Base-by-base conservation (phyloP, 2,888 invertebrate genomes). In the Adelphocoris suturalis region DNA sequence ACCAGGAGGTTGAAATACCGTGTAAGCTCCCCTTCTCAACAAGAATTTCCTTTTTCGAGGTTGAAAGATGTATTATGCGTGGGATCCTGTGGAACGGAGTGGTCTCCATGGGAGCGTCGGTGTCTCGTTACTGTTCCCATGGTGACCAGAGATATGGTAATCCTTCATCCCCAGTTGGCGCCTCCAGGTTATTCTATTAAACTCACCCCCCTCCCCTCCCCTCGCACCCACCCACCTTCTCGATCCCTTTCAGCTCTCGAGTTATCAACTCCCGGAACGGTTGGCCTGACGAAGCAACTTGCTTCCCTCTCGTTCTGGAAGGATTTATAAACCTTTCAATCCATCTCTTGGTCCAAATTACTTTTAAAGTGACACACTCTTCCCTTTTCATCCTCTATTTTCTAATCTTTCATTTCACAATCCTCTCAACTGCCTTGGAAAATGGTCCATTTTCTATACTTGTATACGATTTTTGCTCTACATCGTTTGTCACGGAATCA, bases 161-260 rank as follows among this genome's bases (percentile, higher is more conserved):
- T 88, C 88, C 88, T 88, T 88, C 88, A 88, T 88, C 88, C 88
- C 88, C 88, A 88, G 88, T 88, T 88, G 88, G 88, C 88, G 88
- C 88, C 88, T 88, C 88, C 88, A 88, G 88, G 88, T 88, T 88
- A 88, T 88, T 88, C 88, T 88, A 88, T 88, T 88, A 88, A 88
- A 88, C 88, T 88, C 78, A 19, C 27, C 23, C 61, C 12, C 46
- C 75, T 16, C 19, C 86, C 68, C 76, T 14, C 84, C 52, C 46
- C 46, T 19, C 37, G 5, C n/a, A 2, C 7, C 37, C 37, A 7
- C 37, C 14, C 46, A 12, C 27, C 55, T 37, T n/a, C 37, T 5
- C 7, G 27, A 9, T 23, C 52, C 28, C 57, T 57, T 57, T 85
- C 86, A 37, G 86, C 46, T 46, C 75, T 75, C 86, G 75, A 86